Base-by-base conservation (phyloP, 2,113 vertebrate species). In the Haemorhous mexicanus region DNA sequence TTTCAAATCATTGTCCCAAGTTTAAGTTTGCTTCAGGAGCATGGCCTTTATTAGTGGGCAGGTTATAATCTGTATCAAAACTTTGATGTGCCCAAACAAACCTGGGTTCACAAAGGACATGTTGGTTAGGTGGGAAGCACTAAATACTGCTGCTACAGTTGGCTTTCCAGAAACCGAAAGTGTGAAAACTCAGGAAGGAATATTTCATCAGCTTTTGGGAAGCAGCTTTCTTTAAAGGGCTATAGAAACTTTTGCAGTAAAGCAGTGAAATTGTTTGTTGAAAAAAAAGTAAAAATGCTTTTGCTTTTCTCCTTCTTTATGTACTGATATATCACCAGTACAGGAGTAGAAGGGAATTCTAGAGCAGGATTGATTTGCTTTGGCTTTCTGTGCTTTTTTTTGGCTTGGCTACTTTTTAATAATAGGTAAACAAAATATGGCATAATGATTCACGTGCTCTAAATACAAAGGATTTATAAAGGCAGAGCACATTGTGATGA, bases 381-480 rank as follows among this genome's bases (percentile, higher is more conserved):
- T 86, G 61, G 44, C 27, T 77, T 77, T 86, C 61, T 56, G 4
- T 0, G 5, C 32, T 75, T 93, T 47, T 89, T 78, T 95, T 87
- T 91, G 79, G 17, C 72, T 90, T 67, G 61, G 27, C 73, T 90
- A 9, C 82, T 83, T 88, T 91, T 88, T 95, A 73, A 50, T 63
- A 43, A 63, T 53, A 83, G 46, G 30, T 62, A 59, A 91, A 87
- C 59, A 77, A 86, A 78, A 63, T 73, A 53, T 11, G 55, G 63
- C 43, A 18, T 28, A n/a, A 50, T 67, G 50, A 67, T 91, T 91
- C 5, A 7, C 52, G 1, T 47, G 37, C 47, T 80, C 2, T 76
- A 87, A 80, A 88, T 88, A 52, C 30, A 61, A 26, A 94, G 81
- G 56, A 55, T 84, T 95, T 95, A 80, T 95, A 87, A 82, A 93